Conservation (phyloP, 2,113 vertebrate species). For the Gallinago jamesoni region DNA sequence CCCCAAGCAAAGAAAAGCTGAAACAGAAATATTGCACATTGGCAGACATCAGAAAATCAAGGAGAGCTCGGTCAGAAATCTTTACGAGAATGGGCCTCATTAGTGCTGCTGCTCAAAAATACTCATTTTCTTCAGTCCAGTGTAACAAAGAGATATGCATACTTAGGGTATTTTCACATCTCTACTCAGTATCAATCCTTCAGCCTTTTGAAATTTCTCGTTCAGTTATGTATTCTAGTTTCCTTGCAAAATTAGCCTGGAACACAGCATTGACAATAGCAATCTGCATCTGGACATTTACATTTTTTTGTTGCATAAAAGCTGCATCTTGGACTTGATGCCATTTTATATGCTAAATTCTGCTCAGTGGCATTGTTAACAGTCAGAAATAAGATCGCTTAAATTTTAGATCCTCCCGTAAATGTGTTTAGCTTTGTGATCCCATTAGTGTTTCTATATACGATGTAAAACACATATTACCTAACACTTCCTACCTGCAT, state of each 20-base stretch:
- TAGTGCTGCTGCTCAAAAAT: slow-evolving; percentile 24
- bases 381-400: neutral
- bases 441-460: neutral
- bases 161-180: slow-evolving; percentile 15
- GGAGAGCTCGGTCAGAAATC: neutral
- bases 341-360: neutral
- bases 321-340: neutral
- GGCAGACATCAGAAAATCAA: neutral
- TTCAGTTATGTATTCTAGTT: neutral
- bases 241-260: slow-evolving; percentile 18
- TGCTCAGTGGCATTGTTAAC: neutral
- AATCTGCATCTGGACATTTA: slow-evolving; percentile 46
- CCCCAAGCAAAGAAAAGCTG: neutral
- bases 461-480: neutral
- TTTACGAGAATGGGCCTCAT: neutral
- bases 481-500: neutral
- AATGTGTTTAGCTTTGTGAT: neutral
- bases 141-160: neutral
- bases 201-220: neutral
- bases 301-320: slow-evolving; percentile 30
- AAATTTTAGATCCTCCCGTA: neutral
- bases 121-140: slow-evolving; percentile 26
- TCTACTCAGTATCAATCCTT: neutral
- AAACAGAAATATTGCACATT: slow-evolving; percentile 8
- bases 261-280: neutral